Evolutionary conservation across 2,888 invertebrate genomes (phyloP), one percentile per base, ranked within the genome.

Genomic region (Cabera pusaria): DNA sequence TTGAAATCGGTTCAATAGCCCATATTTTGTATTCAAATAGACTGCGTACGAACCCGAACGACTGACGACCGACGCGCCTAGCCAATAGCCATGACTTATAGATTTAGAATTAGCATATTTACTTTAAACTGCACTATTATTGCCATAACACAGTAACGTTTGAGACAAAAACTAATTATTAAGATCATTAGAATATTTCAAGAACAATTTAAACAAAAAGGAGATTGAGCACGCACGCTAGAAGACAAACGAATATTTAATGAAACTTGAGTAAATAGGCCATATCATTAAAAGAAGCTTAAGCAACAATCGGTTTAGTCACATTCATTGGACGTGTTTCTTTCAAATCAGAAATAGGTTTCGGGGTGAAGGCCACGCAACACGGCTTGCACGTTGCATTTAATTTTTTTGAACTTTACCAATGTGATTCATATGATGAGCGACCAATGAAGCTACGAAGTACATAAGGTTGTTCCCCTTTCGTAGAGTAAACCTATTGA

Each of bases 321-420:
- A 72, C 64, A 71, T 62, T 70, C 51, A 59, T 56, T 67, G 64
- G 65, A 68, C 64, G 67, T 69, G 70, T 70, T 62, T 69, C 66
- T 72, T 68, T 68, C 63, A 63, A 68, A 64, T 57, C 56, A 52
- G 64, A 80, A 73, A 80, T 75, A 64, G 73, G 79, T 77, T 76
- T 78, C 60, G 64, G 58, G 78, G 80, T 72, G 72, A 82, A 80
- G 80, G 79, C 59, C 71, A 58, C 35, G 47, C 49, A 49, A 46
- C 40, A 29, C 41, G 35, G 44, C 46, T 54, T 58, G 52, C 54
- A 54, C 43, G 47, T 55, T 50, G 53, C 52, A 56, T 56, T 52
- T 22, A 45, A 26, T 44, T 49, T 40, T 48, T 50, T 29, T 40
- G 25, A 46, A 44, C 46, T 48, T 51, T 43, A 44, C 24, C 19